Evolutionary conservation across 2,888 invertebrate genomes (phyloP).

Genomic region (Brenthis daphne): DNA sequence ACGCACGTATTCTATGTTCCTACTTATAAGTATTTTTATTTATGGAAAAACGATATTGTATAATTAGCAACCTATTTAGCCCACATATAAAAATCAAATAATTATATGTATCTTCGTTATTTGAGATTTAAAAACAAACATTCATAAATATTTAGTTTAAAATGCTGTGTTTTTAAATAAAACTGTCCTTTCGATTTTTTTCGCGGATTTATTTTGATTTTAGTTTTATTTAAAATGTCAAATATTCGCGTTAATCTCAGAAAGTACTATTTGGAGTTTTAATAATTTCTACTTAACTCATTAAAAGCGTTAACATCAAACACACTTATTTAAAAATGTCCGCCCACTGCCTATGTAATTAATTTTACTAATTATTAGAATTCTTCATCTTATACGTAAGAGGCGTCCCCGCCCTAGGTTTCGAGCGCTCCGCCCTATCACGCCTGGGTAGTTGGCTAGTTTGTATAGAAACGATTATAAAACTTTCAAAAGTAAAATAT

Average conservation of each 20-base stretch:
- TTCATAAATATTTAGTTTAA: no score
- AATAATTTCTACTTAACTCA: background rate
- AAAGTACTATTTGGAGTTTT: background rate
- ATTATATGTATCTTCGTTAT: no score
- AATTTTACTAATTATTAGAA: constrained; percentile 63
- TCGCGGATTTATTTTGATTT: no score
- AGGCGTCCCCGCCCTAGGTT: constrained; percentile 57
- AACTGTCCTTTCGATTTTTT: no score
- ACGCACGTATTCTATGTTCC: no score
- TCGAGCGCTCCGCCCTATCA: constrained; percentile 63
- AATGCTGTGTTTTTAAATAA: no score
- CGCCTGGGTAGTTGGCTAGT: constrained; percentile 50
- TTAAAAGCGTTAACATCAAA: background rate
- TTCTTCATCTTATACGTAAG: constrained; percentile 45
- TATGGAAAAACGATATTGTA: no score
- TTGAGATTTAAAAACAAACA: no score
- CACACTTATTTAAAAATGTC: constrained; percentile 20
- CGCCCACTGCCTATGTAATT: constrained; percentile 48
- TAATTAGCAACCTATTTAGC: no score
- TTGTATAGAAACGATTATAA: constrained; percentile 7
- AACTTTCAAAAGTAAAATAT: constrained; percentile 2
- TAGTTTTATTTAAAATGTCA: no score
- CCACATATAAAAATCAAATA: no score
- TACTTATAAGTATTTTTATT: no score
- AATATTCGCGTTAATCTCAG: background rate